Evolutionary conservation across 1,140 invertebrate genomes (phyloP), one percentile per base, ranked within the genome.

Genomic region (Drosophila eugracilis): DNA sequence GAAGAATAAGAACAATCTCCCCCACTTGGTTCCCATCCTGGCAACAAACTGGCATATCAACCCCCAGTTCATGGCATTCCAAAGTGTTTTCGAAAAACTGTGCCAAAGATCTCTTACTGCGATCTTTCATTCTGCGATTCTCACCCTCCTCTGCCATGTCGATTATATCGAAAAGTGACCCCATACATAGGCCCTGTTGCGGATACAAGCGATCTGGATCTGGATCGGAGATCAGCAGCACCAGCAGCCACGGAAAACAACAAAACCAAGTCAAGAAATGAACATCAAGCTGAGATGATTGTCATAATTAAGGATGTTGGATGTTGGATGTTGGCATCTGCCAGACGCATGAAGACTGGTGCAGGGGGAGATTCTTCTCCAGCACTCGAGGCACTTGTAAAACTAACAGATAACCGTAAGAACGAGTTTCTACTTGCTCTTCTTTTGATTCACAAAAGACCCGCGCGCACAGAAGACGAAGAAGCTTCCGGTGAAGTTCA

Each of bases 301-400:
- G 81, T 86, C 83, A 86, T 86, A 88, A 86, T 86, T 86, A 88
- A 88, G 83, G 81, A 86, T 88, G 81, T 75, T 86, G 83, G 72
- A 66, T 81, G 80, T 62, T 52, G 37, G 6, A 60, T 17, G 69
- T 54, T 86, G 77, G 83, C 83, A 85, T 86, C 65, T 67, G 77
- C 73, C 79, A 79, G 78, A 81, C 60, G 45, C 41, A 70, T 24
- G 50, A 24, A 47, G 59, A 48, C 28, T n/a, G 17, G 41, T 17
- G 52, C 24, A 37, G 41, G 28, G 36, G 28, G 21, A 22, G 19
- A 26, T 6, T 41, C 50, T 15, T 19, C 50, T 15, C 19, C 50
- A 52, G 52, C 76, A 76, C 81, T 79, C 47, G 52, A 69, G 76
- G 77, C 80, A 84, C 80, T 84, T 75, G 80, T 39, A 85, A 85